Conservation (phyloP, 1,140 invertebrate species). For the Elysia chlorotica region DNA sequence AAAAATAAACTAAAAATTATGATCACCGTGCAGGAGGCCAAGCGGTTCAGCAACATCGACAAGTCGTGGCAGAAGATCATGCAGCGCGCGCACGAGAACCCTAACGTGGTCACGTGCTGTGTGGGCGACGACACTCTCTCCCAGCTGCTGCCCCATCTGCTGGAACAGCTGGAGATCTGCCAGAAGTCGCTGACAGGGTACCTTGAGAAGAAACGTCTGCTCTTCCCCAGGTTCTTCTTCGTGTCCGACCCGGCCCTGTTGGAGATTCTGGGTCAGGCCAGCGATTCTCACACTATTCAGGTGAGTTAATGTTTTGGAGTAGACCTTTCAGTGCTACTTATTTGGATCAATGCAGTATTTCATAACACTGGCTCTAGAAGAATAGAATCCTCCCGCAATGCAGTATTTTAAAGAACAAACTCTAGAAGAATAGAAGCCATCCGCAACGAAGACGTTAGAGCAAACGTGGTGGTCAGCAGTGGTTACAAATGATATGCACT, state of each 20-base stretch:
- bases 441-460: too few species aligned
- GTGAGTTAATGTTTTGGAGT: slow-evolving; percentile 30
- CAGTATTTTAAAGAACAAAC: too few species aligned
- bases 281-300: slow-evolving; percentile 95
- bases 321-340: too few species aligned
- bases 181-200: slow-evolving; percentile 97
- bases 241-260: slow-evolving; percentile 95
- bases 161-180: slow-evolving; percentile 95
- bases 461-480: too few species aligned
- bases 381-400: too few species aligned
- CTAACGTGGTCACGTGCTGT: slow-evolving; percentile 93
- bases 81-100: slow-evolving; percentile 92
- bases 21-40: too few species aligned
- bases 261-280: slow-evolving; percentile 96
- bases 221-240: slow-evolving; percentile 98
- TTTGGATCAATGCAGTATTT: too few species aligned
- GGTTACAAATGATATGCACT: too few species aligned
- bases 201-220: slow-evolving; percentile 92
- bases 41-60: slow-evolving; percentile 90
- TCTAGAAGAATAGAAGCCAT: too few species aligned
- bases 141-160: slow-evolving; percentile 89
- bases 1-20: too few species aligned
- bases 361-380: too few species aligned
- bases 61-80: slow-evolving; percentile 99
- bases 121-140: slow-evolving; percentile 93